Percentiles rank a stretch among this genome's conserved stretches.
Evolutionary conservation across 2,797 vertebrate species (phyloP).

Genomic region (Chloroceryle amazona): DNA sequence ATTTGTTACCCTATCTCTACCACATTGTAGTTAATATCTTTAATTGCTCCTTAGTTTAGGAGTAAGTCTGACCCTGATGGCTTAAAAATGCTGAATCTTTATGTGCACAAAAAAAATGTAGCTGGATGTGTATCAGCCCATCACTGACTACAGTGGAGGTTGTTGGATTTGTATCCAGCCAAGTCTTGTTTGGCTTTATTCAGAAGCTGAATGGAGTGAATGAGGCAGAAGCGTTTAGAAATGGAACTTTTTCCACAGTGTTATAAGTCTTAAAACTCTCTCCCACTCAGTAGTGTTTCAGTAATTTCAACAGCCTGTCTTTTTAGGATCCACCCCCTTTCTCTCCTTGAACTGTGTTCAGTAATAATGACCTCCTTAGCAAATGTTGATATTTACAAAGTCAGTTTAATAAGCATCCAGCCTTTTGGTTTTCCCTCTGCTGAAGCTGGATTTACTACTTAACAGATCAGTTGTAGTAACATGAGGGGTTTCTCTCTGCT

Average conservation of each 20-base stretch:
- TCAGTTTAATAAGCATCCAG: background rate
- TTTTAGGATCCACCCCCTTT: background rate
- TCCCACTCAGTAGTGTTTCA: background rate
- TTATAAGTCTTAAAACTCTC: background rate
- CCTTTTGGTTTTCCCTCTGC: background rate
- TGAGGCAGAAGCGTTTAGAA: background rate
- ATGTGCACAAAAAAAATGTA: background rate
- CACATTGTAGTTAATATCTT: background rate
- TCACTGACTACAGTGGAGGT: background rate
- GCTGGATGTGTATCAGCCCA: background rate
- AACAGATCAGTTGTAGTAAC: background rate
- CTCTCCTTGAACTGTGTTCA: background rate
- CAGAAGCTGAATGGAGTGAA: background rate
- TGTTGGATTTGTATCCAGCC: background rate
- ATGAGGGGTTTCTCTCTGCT: background rate
- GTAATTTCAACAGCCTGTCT: background rate
- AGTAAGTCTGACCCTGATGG: background rate
- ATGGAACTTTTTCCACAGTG: background rate
- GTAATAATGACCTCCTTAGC: background rate
- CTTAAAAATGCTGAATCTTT: background rate
- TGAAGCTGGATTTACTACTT: slow-evolving; percentile 8
- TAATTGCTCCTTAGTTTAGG: background rate
- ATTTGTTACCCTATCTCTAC: background rate
- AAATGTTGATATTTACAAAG: background rate
- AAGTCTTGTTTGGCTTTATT: background rate